Evolutionary conservation across 2,797 vertebrate species (phyloP).

Genomic region (Phoebastria nigripes): DNA sequence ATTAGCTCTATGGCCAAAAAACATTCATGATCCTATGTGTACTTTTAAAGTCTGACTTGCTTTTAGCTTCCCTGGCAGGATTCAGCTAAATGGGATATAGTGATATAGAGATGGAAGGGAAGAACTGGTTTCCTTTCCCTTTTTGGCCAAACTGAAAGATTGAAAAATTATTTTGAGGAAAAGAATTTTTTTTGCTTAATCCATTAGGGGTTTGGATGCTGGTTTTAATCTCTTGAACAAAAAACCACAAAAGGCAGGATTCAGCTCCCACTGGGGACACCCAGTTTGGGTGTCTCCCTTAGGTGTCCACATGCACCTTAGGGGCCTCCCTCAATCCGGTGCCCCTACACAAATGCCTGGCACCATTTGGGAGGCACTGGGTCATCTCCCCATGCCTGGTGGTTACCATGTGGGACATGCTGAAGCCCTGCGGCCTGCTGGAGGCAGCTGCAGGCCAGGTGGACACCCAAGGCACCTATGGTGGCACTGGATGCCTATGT

Average conservation of each 20-base stretch:
- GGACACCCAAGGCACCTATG: background rate
- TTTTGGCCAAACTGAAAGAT: background rate
- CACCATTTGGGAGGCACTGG: background rate
- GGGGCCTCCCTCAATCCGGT: background rate
- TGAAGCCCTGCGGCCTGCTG: background rate
- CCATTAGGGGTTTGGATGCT: background rate
- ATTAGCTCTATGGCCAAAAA: background rate
- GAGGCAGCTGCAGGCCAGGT: background rate
- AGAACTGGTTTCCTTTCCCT: background rate
- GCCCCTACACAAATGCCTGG: background rate
- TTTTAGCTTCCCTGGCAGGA: background rate
- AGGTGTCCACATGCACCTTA: background rate
- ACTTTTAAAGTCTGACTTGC: background rate
- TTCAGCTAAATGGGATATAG: background rate
- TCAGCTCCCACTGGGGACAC: background rate
- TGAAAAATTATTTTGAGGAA: background rate
- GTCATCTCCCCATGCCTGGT: background rate
- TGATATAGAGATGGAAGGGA: background rate
- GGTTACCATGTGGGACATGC: background rate
- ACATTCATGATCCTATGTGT: background rate
- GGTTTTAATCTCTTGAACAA: background rate
- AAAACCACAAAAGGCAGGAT: background rate
- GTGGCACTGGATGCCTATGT: background rate
- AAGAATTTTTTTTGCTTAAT: background rate
- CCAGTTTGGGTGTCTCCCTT: background rate